Evolutionary conservation across 2,797 vertebrate species (phyloP), one percentile per base, ranked within the genome.

Genomic region (Aratinga solstitialis): DNA sequence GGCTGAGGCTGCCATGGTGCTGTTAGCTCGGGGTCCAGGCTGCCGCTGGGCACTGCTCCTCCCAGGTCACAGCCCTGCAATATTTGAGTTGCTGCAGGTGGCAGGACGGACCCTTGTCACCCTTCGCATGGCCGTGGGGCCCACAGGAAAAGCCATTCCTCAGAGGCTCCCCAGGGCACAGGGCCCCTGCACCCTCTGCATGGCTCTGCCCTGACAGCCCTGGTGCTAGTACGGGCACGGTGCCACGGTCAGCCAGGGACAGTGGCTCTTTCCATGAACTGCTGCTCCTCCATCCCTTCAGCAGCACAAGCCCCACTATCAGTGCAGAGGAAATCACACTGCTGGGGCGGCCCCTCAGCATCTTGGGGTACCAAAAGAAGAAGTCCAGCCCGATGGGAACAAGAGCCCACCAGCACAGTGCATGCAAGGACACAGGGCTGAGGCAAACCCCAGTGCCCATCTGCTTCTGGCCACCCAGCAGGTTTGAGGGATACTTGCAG

Each of bases 181-280:
- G 10, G 13, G 34, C 32, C n/a, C 15, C 65, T 34, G 15, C 54
- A 56, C 42, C 15, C 40, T 56, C 21, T 5, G 1, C 36, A 16
- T 2, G 0, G 27, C 54, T 73, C 50, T 72, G 66, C 34, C 15
- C 40, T 23, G 36, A 43, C 59, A 77, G 74, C 45, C 14, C 24
- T 0, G 0, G 74, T 2, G 10, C 67, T 61, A 38, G 58, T 2
- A 1, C 38, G 34, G 67, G 66, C 32, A 32, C 0, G 0, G 53
- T 15, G 42, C 73, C 18, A 7, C 23, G 47, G 73, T 71, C 68
- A 40, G 14, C 18, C 1, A 1, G 23, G 73, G 68, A 61, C 38
- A 51, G 78, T 1, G 1, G 36, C 21, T 74, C 47, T 59, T 81
- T 50, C 45, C 40, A 22, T 38, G 50, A 76, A 34, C 51, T n/a